Evolutionary conservation across 2,888 invertebrate genomes (phyloP).

Genomic region (Drosophila kokeensis): DNA sequence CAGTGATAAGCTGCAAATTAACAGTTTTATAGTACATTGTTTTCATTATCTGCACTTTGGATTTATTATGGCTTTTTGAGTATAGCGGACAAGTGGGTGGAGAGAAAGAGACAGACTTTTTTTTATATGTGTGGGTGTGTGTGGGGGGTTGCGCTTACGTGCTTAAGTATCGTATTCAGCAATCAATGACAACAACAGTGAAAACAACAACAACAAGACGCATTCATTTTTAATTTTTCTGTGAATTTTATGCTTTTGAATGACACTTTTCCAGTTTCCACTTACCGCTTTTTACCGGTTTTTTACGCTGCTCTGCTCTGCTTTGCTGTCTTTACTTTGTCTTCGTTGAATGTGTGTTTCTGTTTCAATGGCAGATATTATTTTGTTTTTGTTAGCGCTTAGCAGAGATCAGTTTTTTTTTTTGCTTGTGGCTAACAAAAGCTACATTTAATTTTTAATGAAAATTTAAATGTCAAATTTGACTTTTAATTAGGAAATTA

Average conservation of each 20-base stretch:
- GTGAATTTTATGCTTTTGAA: constrained; percentile 36
- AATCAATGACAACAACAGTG: constrained; percentile 43
- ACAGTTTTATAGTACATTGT: constrained; percentile 42
- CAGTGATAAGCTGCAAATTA: constrained; percentile 56
- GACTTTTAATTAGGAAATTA: neutral
- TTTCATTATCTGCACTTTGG: constrained; percentile 46
- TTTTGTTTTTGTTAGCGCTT: neutral
- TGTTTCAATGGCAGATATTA: constrained; percentile 22
- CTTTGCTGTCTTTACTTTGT: neutral
- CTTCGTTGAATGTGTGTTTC: constrained; percentile 22
- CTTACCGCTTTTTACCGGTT: constrained; percentile 15
- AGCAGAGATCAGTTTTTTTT: neutral
- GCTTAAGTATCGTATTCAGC: constrained; percentile 53
- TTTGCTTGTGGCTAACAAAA: neutral
- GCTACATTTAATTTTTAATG: neutral
- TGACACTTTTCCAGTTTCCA: constrained; percentile 61
- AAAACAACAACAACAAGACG: neutral
- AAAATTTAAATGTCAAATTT: neutral
- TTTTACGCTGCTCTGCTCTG: constrained; percentile 1
- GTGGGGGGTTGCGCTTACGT: constrained; percentile 55
- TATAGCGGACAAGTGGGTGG: neutral
- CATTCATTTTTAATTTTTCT: constrained; percentile 48
- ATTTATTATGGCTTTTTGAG: constrained; percentile 14
- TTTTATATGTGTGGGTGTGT: constrained; percentile 3
- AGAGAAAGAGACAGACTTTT: neutral